Percentiles rank a stretch among this genome's conserved stretches.
phyloP scores from a whole-genome alignment of 2,113 vertebrate genomes.

The Thomomys bottae region DNA sequence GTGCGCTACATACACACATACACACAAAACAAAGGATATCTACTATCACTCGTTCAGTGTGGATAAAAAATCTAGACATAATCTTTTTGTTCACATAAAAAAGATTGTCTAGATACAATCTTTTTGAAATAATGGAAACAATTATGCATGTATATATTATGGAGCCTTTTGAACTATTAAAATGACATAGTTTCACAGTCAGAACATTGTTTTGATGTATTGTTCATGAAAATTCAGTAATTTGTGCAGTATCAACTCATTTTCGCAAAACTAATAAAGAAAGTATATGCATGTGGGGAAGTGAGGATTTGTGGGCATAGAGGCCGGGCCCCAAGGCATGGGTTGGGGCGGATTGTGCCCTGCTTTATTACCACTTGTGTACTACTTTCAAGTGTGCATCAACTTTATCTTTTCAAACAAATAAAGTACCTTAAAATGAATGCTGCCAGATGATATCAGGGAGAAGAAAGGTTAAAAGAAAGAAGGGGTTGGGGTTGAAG shows the following conservation, averaged over 20 bases:
- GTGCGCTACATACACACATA: too few species aligned
- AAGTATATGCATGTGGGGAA: neutral
- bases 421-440: constrained; percentile 35
- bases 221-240: neutral
- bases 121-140: constrained; percentile 26
- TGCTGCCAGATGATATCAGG: neutral
- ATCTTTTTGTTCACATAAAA: constrained; percentile 34
- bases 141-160: constrained; percentile 54
- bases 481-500: neutral
- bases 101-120: too few species aligned
- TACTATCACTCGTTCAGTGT: neutral
- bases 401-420: constrained; percentile 38
- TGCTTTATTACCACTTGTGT: neutral
- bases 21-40: neutral
- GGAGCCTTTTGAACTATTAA: constrained; percentile 39
- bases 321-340: neutral
- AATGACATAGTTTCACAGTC: constrained; percentile 38
- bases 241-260: neutral
- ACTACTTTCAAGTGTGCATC: neutral
- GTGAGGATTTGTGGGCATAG: neutral
- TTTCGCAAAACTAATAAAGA: constrained; percentile 11
- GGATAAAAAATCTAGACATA: constrained; percentile 26
- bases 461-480: too few species aligned
- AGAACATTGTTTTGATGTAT: constrained; percentile 8
- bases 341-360: too few species aligned